Percentiles rank a stretch among this genome's conserved stretches.
Conservation (phyloP, 2,113 vertebrate genomes). For the Phoenicopterus ruber region DNA sequence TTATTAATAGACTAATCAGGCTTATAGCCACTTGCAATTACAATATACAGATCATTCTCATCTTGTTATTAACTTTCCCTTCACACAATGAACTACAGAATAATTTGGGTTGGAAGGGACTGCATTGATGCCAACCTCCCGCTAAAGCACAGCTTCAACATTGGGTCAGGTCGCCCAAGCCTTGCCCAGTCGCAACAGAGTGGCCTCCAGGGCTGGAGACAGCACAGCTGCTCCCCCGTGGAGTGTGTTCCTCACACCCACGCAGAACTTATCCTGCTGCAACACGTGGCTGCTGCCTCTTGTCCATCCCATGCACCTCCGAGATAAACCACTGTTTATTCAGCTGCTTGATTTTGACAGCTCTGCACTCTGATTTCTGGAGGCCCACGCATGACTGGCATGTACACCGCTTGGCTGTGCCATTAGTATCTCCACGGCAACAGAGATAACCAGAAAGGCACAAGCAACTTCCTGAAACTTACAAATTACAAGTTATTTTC, state of each 20-base stretch:
- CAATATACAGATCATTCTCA: not conserved
- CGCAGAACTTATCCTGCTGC: not conserved
- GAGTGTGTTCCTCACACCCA: rapidly evolving
- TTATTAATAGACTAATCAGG: not conserved
- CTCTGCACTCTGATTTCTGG: not conserved
- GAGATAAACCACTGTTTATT: not conserved
- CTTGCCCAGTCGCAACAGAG: not conserved
- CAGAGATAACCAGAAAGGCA: not conserved
- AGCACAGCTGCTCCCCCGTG: rapidly evolving
- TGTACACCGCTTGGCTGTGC: rapidly evolving
- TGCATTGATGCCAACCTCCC: rapidly evolving
- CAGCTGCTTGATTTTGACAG: not conserved
- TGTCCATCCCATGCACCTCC: rapidly evolving
- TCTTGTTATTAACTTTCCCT: not conserved
- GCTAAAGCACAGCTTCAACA: not conserved
- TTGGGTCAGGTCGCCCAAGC: not conserved
- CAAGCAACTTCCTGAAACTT: not conserved
- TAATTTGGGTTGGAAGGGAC: not conserved
- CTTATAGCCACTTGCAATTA: not conserved
- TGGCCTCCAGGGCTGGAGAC: not conserved
- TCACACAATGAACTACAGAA: not conserved
- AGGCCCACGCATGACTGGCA: rapidly evolving
- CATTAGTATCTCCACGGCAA: not conserved
- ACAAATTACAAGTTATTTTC: not conserved
- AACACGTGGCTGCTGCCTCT: not conserved